Conservation (phyloP, 2,797 vertebrate species). For the Channallabes apus region DNA sequence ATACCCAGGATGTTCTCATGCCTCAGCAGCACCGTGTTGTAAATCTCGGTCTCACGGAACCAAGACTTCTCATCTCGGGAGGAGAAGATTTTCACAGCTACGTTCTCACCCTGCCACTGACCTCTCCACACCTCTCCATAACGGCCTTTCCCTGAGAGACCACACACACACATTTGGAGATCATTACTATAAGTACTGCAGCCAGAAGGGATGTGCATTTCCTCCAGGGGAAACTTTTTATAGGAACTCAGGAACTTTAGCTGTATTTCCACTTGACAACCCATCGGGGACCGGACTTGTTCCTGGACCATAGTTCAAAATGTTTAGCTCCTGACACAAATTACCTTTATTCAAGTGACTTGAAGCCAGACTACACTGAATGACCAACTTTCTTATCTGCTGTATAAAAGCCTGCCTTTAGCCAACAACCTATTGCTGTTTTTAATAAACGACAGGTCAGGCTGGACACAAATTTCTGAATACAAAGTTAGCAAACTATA, state of each 20-base stretch:
- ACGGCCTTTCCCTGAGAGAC: slow-evolving; percentile 88
- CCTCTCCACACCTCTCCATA: slow-evolving; percentile 98
- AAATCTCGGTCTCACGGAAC: slow-evolving; percentile 98
- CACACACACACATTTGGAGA: slow-evolving; percentile 73
- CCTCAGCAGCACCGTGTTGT: slow-evolving; percentile 95
- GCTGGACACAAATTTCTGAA: neutral
- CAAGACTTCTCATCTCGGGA: slow-evolving; percentile 98
- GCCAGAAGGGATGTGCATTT: slow-evolving; percentile 6
- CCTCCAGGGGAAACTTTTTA: slow-evolving; percentile 6
- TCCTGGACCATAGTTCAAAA: neutral
- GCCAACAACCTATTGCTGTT: neutral
- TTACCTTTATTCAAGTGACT: neutral
- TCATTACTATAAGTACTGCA: neutral
- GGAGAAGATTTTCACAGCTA: slow-evolving; percentile 98
- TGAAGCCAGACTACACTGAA: neutral
- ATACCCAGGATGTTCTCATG: slow-evolving; percentile 96
- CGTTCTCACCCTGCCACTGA: slow-evolving; percentile 96
- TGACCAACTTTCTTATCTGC: neutral
- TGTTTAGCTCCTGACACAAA: neutral
- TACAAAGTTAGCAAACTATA: neutral
- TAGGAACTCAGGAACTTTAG: neutral
- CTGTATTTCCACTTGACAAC: neutral
- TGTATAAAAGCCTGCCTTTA: neutral
- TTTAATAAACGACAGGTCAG: neutral
- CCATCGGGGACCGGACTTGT: neutral